Conservation (phyloP, 2,797 vertebrate species). For the Trematomus bernacchii region DNA sequence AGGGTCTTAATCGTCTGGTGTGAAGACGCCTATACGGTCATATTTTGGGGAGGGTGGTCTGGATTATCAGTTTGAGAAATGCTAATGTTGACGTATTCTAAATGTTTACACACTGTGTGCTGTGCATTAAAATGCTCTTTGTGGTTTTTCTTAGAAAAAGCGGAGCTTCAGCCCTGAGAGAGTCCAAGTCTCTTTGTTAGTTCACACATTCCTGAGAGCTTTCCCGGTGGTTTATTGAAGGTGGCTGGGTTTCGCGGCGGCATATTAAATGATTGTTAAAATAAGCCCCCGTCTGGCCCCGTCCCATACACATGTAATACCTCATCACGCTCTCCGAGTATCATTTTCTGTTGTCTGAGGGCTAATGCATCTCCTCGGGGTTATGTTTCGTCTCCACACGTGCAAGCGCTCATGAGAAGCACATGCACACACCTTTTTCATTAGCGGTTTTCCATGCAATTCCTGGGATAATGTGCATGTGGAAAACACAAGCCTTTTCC, state of each 20-base stretch:
- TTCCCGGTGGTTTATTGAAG: conserved; percentile 72
- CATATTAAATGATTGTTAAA: conserved; percentile 78
- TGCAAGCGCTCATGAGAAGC: conserved; percentile 60
- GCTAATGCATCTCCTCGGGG: conserved; percentile 59
- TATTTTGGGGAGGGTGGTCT: too few relatives aligned
- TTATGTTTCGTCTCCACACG: conserved; percentile 52
- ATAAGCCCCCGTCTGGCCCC: conserved; percentile 65
- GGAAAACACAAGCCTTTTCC: conserved; percentile 74
- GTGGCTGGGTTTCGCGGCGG: conserved; percentile 66
- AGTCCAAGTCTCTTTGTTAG: conserved; percentile 62
- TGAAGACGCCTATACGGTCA: too few relatives aligned
- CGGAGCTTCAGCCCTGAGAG: conserved; percentile 25
- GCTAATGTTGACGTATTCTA: conserved; percentile 34
- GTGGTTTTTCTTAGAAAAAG: conserved; percentile 5
- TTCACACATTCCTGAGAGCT: conserved; percentile 76
- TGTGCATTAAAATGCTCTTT: conserved; percentile 34
- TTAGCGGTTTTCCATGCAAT: conserved; percentile 59
- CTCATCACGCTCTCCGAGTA: conserved; percentile 48
- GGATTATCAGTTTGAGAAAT: neutral
- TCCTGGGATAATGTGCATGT: conserved; percentile 56
- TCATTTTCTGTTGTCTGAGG: conserved; percentile 67
- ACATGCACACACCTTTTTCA: conserved; percentile 75
- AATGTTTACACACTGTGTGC: conserved; percentile 24
- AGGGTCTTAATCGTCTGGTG: too few relatives aligned
- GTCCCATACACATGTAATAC: conserved; percentile 47